phyloP scores from a whole-genome alignment of 2,888 invertebrate genomes.

The Agriopis aurantiaria region DNA sequence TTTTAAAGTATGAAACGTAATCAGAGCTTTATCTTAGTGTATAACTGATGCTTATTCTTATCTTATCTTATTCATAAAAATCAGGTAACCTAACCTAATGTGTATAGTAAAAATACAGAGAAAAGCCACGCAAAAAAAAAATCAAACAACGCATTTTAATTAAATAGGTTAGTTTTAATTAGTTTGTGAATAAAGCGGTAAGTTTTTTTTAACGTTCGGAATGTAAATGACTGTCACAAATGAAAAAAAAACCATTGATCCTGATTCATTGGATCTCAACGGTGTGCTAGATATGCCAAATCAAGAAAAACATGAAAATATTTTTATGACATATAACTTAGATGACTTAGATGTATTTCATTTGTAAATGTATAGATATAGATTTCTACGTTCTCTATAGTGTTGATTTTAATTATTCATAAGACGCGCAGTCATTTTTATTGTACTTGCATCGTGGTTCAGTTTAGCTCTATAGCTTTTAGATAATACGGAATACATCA shows the following conservation, averaged over 20 bases:
- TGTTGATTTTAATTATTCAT: slow-evolving; percentile 6
- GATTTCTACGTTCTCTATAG: slow-evolving; percentile 19
- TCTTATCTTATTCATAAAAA: not conserved
- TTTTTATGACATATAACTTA: slow-evolving; percentile 54
- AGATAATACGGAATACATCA: no score
- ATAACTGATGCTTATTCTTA: not conserved
- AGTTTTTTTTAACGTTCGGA: slow-evolving; percentile 8
- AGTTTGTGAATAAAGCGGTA: not conserved
- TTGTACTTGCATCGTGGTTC: not conserved
- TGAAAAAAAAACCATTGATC: slow-evolving; percentile 31
- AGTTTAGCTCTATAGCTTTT: no score
- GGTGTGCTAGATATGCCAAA: slow-evolving; percentile 80
- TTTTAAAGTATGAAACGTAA: slow-evolving; percentile 14
- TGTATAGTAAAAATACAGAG: not conserved
- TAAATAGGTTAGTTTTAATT: slow-evolving; percentile 5
- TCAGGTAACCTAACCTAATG: not conserved
- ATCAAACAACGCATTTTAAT: not conserved
- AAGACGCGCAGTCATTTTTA: slow-evolving; percentile 6
- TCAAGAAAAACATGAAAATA: slow-evolving; percentile 46
- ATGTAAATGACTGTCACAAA: slow-evolving; percentile 37
- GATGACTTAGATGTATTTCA: slow-evolving; percentile 54
- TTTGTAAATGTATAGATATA: slow-evolving; percentile 49
- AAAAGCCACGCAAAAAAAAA: not conserved
- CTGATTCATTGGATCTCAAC: slow-evolving; percentile 50
- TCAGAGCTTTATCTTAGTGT: slow-evolving; percentile 36